Evolutionary conservation across 2,113 vertebrate genomes (phyloP), one percentile per base, ranked within the genome.

Genomic region (Onychorhynchus coronatus): DNA sequence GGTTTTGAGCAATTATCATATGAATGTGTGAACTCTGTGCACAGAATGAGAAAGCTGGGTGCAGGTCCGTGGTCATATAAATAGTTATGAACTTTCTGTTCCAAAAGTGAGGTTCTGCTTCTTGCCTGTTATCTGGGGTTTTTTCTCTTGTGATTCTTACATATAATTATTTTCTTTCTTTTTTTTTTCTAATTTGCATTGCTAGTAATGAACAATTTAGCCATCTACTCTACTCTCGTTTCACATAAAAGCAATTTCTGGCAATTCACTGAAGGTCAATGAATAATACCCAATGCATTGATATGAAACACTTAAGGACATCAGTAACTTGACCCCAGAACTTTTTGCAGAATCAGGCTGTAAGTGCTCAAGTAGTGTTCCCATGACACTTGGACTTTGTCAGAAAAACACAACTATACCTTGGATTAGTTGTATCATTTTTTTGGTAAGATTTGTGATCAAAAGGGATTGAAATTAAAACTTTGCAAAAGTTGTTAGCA

Each of bases 401-500:
- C 53, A 90, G 59, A 86, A 52, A 65, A 12, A 12, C 55, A 42
- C 47, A 86, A 21, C 71, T 55, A 37, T 59, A n/a, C 73, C 84
- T 92, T 61, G 56, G 33, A 80, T 85, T n/a, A 83, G 76, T 70
- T 83, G 19, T 76, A 82, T 96, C 19, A 14, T 58, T 68, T 76
- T 92, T 90, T 46, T 28, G 3, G 55, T 55, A 28, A 67, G 25
- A 72, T 25, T 25, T 22, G 30, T 85, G 55, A 91, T 93, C 70
- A 95, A 91, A 95, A 88, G 46, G 79, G 63, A 90, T 89, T 88
- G 68, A 84, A 95, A 87, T 97, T 83, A 96, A 96, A 96, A 94
- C 67, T 96, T 96, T 67, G 87, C 89, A 89, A 82, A 97, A 93
- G 73, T 96, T 97, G 90, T 95, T 97, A 92, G 59, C 35, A 88